Percentiles rank a stretch among this genome's conserved stretches.
Conservation (phyloP, 2,888 invertebrate genomes). For the Schizotus pectinicornis region DNA sequence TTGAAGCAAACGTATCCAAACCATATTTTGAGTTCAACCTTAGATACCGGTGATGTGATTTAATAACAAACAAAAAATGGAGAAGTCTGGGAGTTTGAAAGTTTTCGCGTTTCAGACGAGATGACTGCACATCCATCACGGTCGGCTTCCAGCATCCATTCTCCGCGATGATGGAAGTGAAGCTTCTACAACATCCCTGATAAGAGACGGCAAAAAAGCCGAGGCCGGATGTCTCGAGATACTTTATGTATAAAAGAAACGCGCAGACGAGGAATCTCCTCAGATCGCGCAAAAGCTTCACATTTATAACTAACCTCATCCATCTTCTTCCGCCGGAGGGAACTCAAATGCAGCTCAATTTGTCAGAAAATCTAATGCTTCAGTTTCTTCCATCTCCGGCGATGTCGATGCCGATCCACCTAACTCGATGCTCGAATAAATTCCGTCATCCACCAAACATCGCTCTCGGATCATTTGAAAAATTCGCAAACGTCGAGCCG, state of each 20-base stretch:
- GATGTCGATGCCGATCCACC: slow-evolving; percentile 40
- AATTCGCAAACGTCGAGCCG: not conserved
- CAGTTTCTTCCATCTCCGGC: slow-evolving; percentile 43
- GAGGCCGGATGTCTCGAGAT: slow-evolving; percentile 53
- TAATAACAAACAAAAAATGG: too few relatives aligned
- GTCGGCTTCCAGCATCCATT: slow-evolving; percentile 43
- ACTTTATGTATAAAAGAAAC: slow-evolving; percentile 59
- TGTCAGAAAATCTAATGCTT: slow-evolving; percentile 62
- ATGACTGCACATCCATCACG: slow-evolving; percentile 54
- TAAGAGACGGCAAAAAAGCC: slow-evolving; percentile 55
- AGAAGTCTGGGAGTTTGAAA: too few relatives aligned
- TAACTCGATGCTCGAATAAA: slow-evolving; percentile 31
- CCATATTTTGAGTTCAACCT: too few relatives aligned
- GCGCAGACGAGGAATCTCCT: slow-evolving; percentile 56
- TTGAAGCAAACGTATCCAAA: too few relatives aligned
- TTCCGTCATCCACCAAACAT: slow-evolving; percentile 29
- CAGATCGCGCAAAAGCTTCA: slow-evolving; percentile 61
- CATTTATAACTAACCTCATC: slow-evolving; percentile 64
- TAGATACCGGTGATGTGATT: too few relatives aligned
- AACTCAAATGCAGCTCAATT: slow-evolving; percentile 62
- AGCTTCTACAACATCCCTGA: slow-evolving; percentile 58
- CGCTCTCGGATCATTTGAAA: slow-evolving; percentile 6
- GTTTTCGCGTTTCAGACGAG: slow-evolving; percentile 16
- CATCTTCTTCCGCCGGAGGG: slow-evolving; percentile 59
- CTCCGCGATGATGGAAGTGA: slow-evolving; percentile 58